A percentile compares a stretch with the other conserved stretches of the same genome.
These are phyloP conservation scores for Brachypodius melanocephalos DNA, from an alignment of 2,113 vertebrate genomes.

Conservation along the genomic window DNA sequence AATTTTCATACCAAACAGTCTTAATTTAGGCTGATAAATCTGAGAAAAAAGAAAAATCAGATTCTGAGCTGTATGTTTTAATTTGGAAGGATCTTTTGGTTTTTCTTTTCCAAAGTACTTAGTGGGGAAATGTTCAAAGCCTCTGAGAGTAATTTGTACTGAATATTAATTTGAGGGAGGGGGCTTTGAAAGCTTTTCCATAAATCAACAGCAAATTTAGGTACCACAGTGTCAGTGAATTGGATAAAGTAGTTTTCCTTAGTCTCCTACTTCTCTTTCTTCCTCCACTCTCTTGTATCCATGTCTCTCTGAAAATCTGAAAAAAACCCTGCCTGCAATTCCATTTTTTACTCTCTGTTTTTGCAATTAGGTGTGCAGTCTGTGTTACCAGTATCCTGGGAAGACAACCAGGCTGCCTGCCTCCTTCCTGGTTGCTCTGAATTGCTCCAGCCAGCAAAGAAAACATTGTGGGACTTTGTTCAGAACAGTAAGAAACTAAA, in stretches of 20 bases:
- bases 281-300: background rate
- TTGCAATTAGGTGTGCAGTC: background rate
- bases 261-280: background rate
- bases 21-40: conserved; percentile 20
- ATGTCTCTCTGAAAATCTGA: background rate
- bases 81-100: background rate
- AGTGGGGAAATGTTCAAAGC: background rate
- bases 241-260: background rate
- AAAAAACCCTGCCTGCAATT: background rate
- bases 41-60: background rate
- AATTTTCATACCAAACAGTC: background rate
- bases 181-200: background rate
- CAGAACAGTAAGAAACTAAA: conserved; percentile 59
- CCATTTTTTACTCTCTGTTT: background rate
- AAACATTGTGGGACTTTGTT: conserved; percentile 42
- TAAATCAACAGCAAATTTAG: conserved; percentile 1
- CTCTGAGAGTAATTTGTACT: background rate
- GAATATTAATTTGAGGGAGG: background rate
- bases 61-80: background rate
- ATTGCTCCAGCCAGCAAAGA: conserved; percentile 42
- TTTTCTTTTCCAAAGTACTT: background rate
- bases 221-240: background rate
- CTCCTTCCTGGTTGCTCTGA: conserved; percentile 39
- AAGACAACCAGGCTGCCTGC: conserved; percentile 14
- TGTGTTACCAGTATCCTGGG: background rate